Base-by-base conservation (phyloP, 2,888 invertebrate species). In the Polymixis lichenea region DNA sequence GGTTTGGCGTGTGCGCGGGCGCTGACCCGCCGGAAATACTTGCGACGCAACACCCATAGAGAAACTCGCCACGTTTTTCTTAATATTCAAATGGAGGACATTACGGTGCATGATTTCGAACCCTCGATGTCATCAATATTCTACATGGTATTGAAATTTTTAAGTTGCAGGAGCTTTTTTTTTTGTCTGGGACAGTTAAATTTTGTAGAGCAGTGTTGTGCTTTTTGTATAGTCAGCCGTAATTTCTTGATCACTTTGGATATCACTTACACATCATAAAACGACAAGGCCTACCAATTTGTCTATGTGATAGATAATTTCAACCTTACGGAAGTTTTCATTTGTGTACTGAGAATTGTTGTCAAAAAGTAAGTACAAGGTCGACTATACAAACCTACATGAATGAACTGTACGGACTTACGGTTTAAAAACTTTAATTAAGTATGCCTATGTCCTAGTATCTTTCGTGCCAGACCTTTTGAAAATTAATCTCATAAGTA, bases 1-100 rank as follows among this genome's bases (percentile, higher is more conserved):
- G 95, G 95, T 95, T 95, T 94, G 94, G 95, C 95, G 94, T 95
- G 95, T 95, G 95, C 95, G 78, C 88, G 87, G 89, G 81, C 89
- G 89, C 84, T 89, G 88, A 90, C 90, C 87, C 89, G 86, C 90
- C 91, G 91, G 91, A 91, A 91, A 91, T 90, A 86, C 90, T 90
- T 86, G 90, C 89, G 83, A 79, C 89, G 88, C 92, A 89, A 90
- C 88, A 87, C 84, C 86, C 88, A 87, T 89, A 87, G 88, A 88
- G 88, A 88, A 90, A 88, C 90, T 88, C 84, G 89, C 85, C 87
- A 91, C 88, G 88, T 89, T 89, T 89, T 87, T 86, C 86, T 90
- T 86, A 89, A 87, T 88, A 90, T 90, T 89, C 86, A 86, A 89
- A 87, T 87, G 80, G 84, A 83, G 80, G 77, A 80, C 77, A 86